These are phyloP conservation scores for Synodontis membranacea DNA, from an alignment of 2,113 vertebrate species.

Conservation along the genomic window DNA sequence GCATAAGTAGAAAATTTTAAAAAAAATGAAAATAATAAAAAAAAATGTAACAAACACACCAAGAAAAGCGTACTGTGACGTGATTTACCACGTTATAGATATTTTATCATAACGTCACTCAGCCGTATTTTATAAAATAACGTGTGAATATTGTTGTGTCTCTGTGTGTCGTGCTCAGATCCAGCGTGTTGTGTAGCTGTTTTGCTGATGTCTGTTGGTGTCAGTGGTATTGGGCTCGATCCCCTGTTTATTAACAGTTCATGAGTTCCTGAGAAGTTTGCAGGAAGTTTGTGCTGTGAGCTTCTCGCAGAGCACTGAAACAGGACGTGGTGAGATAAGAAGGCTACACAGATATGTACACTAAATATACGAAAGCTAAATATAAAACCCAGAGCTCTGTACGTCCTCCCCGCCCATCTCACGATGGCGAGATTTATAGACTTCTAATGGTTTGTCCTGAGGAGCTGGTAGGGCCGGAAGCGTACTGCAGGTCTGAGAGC, in stretches of 20 bases:
- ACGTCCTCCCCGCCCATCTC: not conserved
- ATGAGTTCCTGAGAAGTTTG: slow-evolving; percentile 27
- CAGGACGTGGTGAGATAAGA: not conserved
- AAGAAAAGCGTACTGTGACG: not conserved
- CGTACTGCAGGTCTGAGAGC: not conserved
- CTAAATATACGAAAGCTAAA: not conserved
- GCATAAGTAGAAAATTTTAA: not conserved
- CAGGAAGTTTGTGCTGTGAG: slow-evolving; percentile 10
- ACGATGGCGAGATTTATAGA: too few relatives aligned
- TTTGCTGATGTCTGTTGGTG: slow-evolving; percentile 10
- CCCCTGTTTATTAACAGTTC: slow-evolving; percentile 32
- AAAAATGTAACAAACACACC: too few relatives aligned
- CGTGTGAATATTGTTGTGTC: not conserved
- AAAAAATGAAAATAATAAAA: too few relatives aligned
- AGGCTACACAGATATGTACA: not conserved
- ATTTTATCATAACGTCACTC: not conserved
- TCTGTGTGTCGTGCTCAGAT: not conserved
- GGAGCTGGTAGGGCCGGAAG: not conserved
- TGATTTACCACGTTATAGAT: not conserved
- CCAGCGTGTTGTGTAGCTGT: not conserved
- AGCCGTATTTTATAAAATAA: not conserved
- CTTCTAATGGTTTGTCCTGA: not conserved
- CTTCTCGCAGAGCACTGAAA: slow-evolving; percentile 19
- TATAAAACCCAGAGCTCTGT: not conserved
- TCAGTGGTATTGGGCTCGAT: slow-evolving; percentile 28